These are phyloP conservation scores for Sebastes kiyomatsui DNA, from an alignment of 2,797 vertebrate species.

Conservation along the genomic window DNA sequence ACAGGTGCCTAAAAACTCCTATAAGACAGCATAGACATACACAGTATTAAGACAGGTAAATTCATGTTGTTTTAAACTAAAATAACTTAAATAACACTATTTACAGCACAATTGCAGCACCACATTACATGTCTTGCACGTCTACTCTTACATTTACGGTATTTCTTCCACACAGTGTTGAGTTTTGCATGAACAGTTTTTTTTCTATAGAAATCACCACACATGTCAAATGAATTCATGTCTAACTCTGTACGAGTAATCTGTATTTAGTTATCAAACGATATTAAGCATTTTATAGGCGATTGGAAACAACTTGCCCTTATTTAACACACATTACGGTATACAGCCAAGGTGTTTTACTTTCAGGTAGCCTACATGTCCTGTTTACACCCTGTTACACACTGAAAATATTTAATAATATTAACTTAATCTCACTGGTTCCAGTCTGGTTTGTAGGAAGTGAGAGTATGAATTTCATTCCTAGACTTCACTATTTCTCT, in stretches of 20 bases:
- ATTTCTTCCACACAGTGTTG: not conserved
- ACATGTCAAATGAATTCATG: not conserved
- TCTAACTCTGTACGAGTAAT: too few relatives aligned
- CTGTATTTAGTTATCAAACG: too few relatives aligned
- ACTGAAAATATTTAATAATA: accelerated
- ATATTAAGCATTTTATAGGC: not conserved
- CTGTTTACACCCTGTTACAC: too few relatives aligned
- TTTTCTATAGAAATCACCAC: too few relatives aligned
- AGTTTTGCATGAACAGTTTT: not conserved
- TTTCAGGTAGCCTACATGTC: too few relatives aligned
- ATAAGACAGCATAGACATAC: not conserved
- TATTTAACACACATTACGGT: not conserved
- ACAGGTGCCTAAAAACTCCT: not conserved
- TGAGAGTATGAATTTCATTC: too few relatives aligned
- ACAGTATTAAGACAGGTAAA: not conserved
- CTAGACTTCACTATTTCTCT: not conserved
- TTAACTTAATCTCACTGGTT: too few relatives aligned
- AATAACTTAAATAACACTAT: not conserved
- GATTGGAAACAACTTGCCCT: not conserved
- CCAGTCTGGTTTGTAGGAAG: not conserved
- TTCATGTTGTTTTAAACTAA: not conserved
- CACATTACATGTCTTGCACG: not conserved
- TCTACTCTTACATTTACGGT: not conserved
- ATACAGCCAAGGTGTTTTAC: too few relatives aligned
- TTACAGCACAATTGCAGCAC: not conserved